Conservation (phyloP, 2,113 vertebrate species). For the Phocoena phocoena region DNA sequence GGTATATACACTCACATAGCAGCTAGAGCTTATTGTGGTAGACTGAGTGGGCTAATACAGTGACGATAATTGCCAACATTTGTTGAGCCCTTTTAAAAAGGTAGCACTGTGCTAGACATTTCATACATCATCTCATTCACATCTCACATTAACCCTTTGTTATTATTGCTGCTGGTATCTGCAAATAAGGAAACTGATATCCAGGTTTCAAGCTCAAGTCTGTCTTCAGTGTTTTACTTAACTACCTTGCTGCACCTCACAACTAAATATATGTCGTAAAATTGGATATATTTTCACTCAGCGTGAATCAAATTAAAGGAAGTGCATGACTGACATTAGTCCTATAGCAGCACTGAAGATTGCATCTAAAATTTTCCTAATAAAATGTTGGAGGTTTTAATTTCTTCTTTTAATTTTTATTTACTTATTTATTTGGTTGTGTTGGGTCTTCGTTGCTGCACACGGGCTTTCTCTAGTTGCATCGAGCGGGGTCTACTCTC, state of each 20-base stretch:
- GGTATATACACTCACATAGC: not conserved
- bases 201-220: constrained; percentile 9
- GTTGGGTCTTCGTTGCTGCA: too few relatives aligned
- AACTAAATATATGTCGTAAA: constrained; percentile 34
- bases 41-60: not conserved
- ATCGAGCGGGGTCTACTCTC: too few relatives aligned
- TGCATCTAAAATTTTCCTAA: not conserved
- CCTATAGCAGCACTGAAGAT: not conserved
- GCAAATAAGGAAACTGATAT: not conserved
- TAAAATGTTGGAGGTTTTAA: not conserved
- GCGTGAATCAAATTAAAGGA: constrained; percentile 4
- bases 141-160: not conserved
- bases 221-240: not conserved
- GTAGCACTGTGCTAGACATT: not conserved
- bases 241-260: not conserved
- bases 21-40: not conserved
- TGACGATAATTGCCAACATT: not conserved
- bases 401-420: too few relatives aligned
- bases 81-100: not conserved
- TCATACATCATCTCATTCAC: constrained; percentile 12
- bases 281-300: constrained; percentile 15
- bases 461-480: too few relatives aligned
- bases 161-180: not conserved
- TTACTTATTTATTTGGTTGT: too few relatives aligned
- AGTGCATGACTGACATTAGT: not conserved